phyloP scores from a whole-genome alignment of 2,888 invertebrate species.

The Andrena minutula region DNA sequence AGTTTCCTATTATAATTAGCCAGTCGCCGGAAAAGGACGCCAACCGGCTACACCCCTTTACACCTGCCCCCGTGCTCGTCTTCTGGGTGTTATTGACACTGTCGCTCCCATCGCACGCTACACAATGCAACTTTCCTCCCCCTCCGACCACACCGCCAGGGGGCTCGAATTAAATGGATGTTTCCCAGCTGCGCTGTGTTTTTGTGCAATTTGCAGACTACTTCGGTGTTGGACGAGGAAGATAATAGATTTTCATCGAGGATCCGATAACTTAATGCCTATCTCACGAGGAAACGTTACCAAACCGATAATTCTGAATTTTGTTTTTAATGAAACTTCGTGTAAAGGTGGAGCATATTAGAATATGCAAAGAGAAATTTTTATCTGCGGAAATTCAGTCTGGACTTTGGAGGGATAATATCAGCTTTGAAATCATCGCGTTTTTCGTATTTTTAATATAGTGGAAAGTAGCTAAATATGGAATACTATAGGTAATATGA shows the following conservation, averaged over 20 bases:
- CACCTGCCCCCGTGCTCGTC: constrained; percentile 41
- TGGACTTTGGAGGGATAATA: too few relatives aligned
- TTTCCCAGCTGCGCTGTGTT: constrained; percentile 26
- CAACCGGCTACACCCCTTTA: constrained; percentile 35
- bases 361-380: too few relatives aligned
- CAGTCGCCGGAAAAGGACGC: constrained; percentile 59
- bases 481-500: too few relatives aligned
- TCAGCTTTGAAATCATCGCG: too few relatives aligned
- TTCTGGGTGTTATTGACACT: constrained; percentile 46
- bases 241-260: not conserved
- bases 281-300: too few relatives aligned
- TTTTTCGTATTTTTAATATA: too few relatives aligned
- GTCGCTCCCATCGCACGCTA: constrained; percentile 55
- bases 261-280: not conserved
- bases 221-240: not conserved
- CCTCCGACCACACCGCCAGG: constrained; percentile 20
- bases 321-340: too few relatives aligned
- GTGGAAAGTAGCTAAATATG: too few relatives aligned
- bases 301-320: too few relatives aligned
- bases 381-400: too few relatives aligned
- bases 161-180: constrained; percentile 29
- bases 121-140: constrained; percentile 51
- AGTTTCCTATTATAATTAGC: constrained; percentile 67
- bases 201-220: constrained; percentile 8
- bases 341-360: too few relatives aligned